Base-by-base conservation (phyloP, 2,113 vertebrate species). In the Onychostoma macrolepis region DNA sequence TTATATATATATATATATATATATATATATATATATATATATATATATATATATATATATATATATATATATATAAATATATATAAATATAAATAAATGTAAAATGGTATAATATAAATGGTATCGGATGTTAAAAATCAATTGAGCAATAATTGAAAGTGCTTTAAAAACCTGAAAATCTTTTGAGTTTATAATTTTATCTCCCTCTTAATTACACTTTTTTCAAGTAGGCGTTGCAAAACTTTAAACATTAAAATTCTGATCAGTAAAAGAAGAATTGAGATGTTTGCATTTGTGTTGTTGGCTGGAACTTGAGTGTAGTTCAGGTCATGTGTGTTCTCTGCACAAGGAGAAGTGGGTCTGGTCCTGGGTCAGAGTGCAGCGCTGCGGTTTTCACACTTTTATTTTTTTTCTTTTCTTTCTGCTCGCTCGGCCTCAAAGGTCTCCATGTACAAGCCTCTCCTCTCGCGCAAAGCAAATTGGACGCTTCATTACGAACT, bases 381-480 rank as follows among this genome's bases (percentile, higher is more conserved):
- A 88, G 5, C 53, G 45, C 61, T 83, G 83, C 6, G 50, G 74
- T 86, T 85, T 84, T 61, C 79, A 43, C 48, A 26, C 43, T 61
- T 71, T 50, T 41, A n/a, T n/a, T n/a, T n/a, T n/a, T n/a, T n/a
- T n/a, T n/a, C n/a, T n/a, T n/a, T n/a, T n/a, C n/a, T 67, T 61
- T 84, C 71, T 33, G 28, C 45, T 80, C 4, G 6, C 50, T 58
- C 41, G 45, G 26, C 71, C 80, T 74, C 63, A 87, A 53, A 91
- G 88, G 38, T 65, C 74, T 84, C 65, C 13, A 80, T 26, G 9
- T 75, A 78, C 89, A 82, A 65, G 72, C 30, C 38, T 74, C 61
- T 76, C 45, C 21, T 69, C 58, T 30, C 24, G 30, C 56, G 15
- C 80, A 56, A 71, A 84, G 69, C 84, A 43, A 53, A 86, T 71